Conservation (phyloP, 2,113 vertebrate genomes). For the Aix galericulata region DNA sequence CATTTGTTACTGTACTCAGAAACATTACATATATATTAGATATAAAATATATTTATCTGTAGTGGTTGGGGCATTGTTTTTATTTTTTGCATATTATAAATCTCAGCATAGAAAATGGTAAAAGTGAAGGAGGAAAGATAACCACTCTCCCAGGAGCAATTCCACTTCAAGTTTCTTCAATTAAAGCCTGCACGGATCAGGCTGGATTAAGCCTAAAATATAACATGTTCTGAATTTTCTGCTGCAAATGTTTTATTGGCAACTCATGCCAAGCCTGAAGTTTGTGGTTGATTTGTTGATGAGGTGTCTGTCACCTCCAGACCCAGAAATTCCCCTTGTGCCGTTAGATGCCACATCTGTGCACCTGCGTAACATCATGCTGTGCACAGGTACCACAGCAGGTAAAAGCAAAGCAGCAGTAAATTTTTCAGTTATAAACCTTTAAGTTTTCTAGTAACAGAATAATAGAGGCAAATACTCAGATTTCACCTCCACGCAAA, state of each 20-base stretch:
- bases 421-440: background rate
- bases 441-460: background rate
- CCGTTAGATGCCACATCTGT: background rate
- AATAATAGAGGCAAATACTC: background rate
- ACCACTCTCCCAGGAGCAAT: background rate
- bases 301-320: background rate
- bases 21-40: background rate
- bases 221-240: background rate
- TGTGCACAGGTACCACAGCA: rapidly evolving
- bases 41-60: background rate
- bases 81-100: background rate
- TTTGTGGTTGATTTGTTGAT: background rate
- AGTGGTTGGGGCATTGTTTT: background rate
- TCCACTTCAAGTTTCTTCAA: slow-evolving; percentile 15
- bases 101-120: background rate
- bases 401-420: background rate
- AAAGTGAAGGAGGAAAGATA: background rate
- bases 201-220: background rate
- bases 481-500: background rate
- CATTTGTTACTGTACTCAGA: background rate
- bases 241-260: background rate
- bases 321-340: background rate
- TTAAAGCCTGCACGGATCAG: background rate
- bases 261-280: background rate
- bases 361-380: background rate